Base-by-base conservation (phyloP, 1,140 invertebrate genomes). In the Telenomus remus region DNA sequence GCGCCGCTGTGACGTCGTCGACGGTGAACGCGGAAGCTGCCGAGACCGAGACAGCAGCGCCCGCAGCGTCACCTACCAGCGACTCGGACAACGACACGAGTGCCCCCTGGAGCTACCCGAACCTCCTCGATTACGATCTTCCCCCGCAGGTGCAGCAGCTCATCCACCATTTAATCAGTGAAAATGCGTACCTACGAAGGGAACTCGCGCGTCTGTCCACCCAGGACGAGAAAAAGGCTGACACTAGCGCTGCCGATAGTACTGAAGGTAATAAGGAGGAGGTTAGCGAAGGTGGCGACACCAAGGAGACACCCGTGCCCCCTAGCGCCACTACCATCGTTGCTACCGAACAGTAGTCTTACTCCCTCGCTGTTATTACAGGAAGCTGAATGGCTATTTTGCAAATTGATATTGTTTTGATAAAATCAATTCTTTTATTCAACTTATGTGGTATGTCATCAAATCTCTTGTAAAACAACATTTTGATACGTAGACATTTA, bases 1-100 rank as follows among this genome's bases (percentile, higher is more conserved):
- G 81, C 44, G 78, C 82, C 10, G 84, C 85, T 0, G 85, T 87
- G 1, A 87, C 84, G 8, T 87, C 87, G 10, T 87, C 87, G 4
- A 87, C 87, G 0, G 83, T 87, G 6, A 82, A 69, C 49, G 68
- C 81, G 48, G 85, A 85, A 27, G 55, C 53, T 43, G 19, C 57
- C 4, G 37, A 34, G n/a, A 3, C 49, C 33, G 46, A 49, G 27
- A 27, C 19, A 6, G 1, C 19, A 27, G 35, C 39, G 48, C 13
- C 48, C 8, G 82, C 79, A 1, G 82, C 83, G 0, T 83, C 85
- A 4, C 70, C 82, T 0, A 80, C 82, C 47, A 81, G 81, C 53
- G 84, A 86, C 56, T 84, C 81, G 1, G 84, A 86, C 9, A 78
- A 72, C 4, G 79, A 85, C 37, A 64, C 70, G 1, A 35, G 72